phyloP scores from a whole-genome alignment of 1,140 invertebrate species.

The Phthorimaea operculella region DNA sequence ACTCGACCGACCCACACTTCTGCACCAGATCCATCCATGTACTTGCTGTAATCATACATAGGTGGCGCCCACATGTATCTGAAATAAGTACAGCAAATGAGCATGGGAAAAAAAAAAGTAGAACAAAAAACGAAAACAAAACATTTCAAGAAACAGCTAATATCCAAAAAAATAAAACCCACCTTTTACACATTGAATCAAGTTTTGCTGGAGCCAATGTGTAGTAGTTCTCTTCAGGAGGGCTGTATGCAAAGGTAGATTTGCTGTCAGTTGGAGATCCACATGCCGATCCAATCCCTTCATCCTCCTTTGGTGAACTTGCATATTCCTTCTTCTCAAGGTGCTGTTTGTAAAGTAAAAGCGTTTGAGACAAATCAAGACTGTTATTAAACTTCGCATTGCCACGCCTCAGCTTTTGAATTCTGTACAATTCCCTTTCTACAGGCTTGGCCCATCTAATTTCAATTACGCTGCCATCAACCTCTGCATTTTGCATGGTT shows the following conservation, averaged over 20 bases:
- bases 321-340: slow-evolving; percentile 48
- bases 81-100: slow-evolving; percentile 13
- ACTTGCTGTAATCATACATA: slow-evolving; percentile 40
- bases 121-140: slow-evolving; percentile 5
- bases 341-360: slow-evolving; percentile 57
- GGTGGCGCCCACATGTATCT: slow-evolving; percentile 49
- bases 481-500: slow-evolving; percentile 49
- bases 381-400: slow-evolving; percentile 61
- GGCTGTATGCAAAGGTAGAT: slow-evolving; percentile 6
- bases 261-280: slow-evolving; percentile 32
- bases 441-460: slow-evolving; percentile 59
- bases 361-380: slow-evolving; percentile 45
- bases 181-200: slow-evolving; percentile 54
- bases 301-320: slow-evolving; percentile 40
- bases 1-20: slow-evolving; percentile 40
- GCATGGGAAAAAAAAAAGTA: not conserved
- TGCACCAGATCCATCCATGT: slow-evolving; percentile 24
- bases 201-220: slow-evolving; percentile 46
- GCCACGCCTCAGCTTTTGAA: slow-evolving; percentile 51
- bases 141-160: not conserved
- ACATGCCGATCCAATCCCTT: slow-evolving; percentile 45
- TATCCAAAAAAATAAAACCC: not conserved
- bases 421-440: slow-evolving; percentile 46
- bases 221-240: slow-evolving; percentile 30
- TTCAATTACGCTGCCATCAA: slow-evolving; percentile 51